phyloP scores from a whole-genome alignment of 1,140 invertebrate species.

The Ooceraea biroi region DNA sequence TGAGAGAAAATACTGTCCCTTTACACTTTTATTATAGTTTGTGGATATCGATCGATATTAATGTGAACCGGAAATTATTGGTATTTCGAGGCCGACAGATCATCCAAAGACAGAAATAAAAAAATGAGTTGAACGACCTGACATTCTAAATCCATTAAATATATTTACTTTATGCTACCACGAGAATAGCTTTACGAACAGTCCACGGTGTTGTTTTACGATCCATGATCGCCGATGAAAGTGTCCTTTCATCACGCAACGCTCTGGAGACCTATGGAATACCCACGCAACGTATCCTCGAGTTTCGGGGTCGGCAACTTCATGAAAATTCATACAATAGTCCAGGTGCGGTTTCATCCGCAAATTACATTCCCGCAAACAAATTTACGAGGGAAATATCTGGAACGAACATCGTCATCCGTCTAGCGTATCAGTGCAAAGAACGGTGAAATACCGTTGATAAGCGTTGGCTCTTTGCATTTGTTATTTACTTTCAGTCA shows the following conservation, averaged over 20 bases:
- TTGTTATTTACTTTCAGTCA: slow-evolving; percentile 2
- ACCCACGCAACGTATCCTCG: slow-evolving; percentile 28
- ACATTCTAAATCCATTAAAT: background rate
- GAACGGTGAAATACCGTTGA: slow-evolving; percentile 29
- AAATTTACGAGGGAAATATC: slow-evolving; percentile 64
- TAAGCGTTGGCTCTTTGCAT: slow-evolving; percentile 12
- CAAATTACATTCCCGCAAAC: slow-evolving; percentile 56
- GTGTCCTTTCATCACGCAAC: slow-evolving; percentile 48
- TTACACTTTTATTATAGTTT: background rate
- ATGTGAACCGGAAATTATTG: background rate
- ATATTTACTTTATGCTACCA: slow-evolving; percentile 16
- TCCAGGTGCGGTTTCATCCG: slow-evolving; percentile 54
- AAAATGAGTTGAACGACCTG: background rate
- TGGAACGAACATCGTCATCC: slow-evolving; percentile 36
- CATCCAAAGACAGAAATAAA: background rate
- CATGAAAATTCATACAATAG: slow-evolving; percentile 71
- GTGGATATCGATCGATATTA: background rate
- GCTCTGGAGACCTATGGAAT: slow-evolving; percentile 21
- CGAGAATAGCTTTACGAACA: background rate
- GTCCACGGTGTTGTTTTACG: slow-evolving; percentile 17
- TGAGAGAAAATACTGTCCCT: background rate
- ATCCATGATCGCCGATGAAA: slow-evolving; percentile 2
- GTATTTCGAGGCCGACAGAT: background rate
- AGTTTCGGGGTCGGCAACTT: slow-evolving; percentile 42
- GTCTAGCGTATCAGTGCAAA: slow-evolving; percentile 18